A percentile compares a stretch with the other conserved stretches of the same genome.
Evolutionary conservation across 2,888 invertebrate genomes (phyloP).

Genomic region (Drosophila incognita): DNA sequence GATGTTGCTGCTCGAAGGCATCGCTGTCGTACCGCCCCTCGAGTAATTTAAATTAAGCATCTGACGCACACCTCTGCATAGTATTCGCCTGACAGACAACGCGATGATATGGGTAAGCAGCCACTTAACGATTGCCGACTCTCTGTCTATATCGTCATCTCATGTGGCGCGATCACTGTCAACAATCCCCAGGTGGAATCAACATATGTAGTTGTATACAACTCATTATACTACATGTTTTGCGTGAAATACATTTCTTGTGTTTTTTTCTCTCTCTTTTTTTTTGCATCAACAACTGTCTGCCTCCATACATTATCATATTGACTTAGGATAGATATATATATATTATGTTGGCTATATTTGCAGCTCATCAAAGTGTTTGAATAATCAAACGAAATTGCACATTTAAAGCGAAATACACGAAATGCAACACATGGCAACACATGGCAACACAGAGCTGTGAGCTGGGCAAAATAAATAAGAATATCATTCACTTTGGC

Average conservation of each 20-base stretch:
- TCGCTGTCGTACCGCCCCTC: slow-evolving; percentile 61
- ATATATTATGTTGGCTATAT: not conserved
- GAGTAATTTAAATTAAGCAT: slow-evolving; percentile 82
- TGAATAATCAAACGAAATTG: slow-evolving; percentile 42
- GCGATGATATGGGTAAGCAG: slow-evolving; percentile 78
- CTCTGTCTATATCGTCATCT: slow-evolving; percentile 67
- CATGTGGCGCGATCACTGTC: slow-evolving; percentile 80
- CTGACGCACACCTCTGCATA: slow-evolving; percentile 75
- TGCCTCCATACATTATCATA: slow-evolving; percentile 9
- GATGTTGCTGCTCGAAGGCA: slow-evolving; percentile 41
- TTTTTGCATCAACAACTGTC: slow-evolving; percentile 11
- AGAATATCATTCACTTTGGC: slow-evolving; percentile 25
- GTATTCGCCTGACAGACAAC: slow-evolving; percentile 66
- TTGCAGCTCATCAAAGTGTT: slow-evolving; percentile 21
- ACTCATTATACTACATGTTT: slow-evolving; percentile 43
- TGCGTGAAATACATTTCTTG: slow-evolving; percentile 26
- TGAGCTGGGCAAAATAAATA: slow-evolving; percentile 14
- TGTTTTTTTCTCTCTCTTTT: not conserved
- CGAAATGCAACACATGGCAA: slow-evolving; percentile 36
- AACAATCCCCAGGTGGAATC: slow-evolving; percentile 77
- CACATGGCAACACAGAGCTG: slow-evolving; percentile 12
- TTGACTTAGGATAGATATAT: slow-evolving; percentile 5
- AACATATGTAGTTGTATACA: slow-evolving; percentile 43
- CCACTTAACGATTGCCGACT: slow-evolving; percentile 69
- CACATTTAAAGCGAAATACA: slow-evolving; percentile 39